These are phyloP conservation scores for Drosophila miranda DNA, from an alignment of 1,140 invertebrate species.

Conservation along the genomic window DNA sequence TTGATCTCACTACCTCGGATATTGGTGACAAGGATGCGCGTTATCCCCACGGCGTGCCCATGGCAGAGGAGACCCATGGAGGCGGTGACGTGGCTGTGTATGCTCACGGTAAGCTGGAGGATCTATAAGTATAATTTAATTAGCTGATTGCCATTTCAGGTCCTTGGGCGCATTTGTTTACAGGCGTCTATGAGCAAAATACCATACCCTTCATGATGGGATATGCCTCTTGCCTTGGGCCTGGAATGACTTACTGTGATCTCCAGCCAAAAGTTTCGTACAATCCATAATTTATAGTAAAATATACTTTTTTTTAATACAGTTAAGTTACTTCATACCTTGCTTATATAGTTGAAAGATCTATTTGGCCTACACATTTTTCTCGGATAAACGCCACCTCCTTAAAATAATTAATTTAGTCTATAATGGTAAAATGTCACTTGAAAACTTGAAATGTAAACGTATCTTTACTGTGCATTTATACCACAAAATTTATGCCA, in stretches of 20 bases:
- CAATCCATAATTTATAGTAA: slow-evolving; percentile 22
- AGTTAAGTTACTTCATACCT: too few relatives aligned
- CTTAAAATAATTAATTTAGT: too few relatives aligned
- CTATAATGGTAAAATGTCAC: too few relatives aligned
- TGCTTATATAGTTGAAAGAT: too few relatives aligned
- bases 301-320: too few relatives aligned
- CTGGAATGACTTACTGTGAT: slow-evolving; percentile 80
- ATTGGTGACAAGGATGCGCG: slow-evolving; percentile 59
- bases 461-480: too few relatives aligned
- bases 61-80: slow-evolving; percentile 86
- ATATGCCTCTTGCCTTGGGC: slow-evolving; percentile 85
- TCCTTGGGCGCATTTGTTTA: slow-evolving; percentile 88
- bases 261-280: slow-evolving; percentile 44
- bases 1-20: slow-evolving; percentile 44
- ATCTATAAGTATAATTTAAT: not conserved
- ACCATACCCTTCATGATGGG: slow-evolving; percentile 89
- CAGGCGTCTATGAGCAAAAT: slow-evolving; percentile 90
- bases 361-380: too few relatives aligned
- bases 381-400: too few relatives aligned
- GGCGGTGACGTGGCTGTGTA: slow-evolving; percentile 88
- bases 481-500: too few relatives aligned
- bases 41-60: slow-evolving; percentile 83
- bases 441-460: too few relatives aligned
- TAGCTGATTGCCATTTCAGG: slow-evolving; percentile 47
- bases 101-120: slow-evolving; percentile 78